phyloP scores from a whole-genome alignment of 2,888 invertebrate genomes.

The Mythimna impura region DNA sequence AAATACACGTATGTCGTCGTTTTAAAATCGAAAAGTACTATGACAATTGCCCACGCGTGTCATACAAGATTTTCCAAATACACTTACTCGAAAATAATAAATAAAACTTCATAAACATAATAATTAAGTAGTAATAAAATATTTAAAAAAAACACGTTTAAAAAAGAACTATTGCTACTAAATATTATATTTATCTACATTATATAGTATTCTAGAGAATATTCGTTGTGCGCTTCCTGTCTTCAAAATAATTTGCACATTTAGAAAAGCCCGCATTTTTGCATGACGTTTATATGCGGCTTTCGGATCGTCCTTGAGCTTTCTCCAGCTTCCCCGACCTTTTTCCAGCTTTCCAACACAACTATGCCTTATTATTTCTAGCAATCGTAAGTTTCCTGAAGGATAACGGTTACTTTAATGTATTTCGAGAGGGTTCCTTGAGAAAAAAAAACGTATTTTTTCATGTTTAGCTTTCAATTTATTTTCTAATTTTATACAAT shows the following conservation, averaged over 20 bases:
- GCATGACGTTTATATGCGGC: conserved; percentile 6
- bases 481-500: too few species aligned
- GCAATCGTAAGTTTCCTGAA: not conserved
- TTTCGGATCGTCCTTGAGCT: conserved; percentile 1
- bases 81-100: too few species aligned
- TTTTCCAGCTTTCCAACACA: not conserved
- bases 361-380: not conserved
- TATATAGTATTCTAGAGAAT: not conserved
- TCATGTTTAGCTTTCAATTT: too few species aligned
- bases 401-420: not conserved
- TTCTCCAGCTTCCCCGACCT: not conserved
- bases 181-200: too few species aligned
- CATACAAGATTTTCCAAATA: too few species aligned
- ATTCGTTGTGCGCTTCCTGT: not conserved
- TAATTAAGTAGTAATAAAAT: too few species aligned
- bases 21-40: too few species aligned
- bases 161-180: too few species aligned
- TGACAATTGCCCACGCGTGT: too few species aligned
- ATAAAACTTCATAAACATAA: too few species aligned
- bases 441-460: not conserved
- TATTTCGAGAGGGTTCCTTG: not conserved
- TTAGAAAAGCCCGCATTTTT: conserved; percentile 1
- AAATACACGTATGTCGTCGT: too few species aligned
- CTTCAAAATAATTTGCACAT: not conserved
- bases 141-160: too few species aligned